Evolutionary conservation across 2,113 vertebrate genomes (phyloP).

Genomic region (Prolemur simus): DNA sequence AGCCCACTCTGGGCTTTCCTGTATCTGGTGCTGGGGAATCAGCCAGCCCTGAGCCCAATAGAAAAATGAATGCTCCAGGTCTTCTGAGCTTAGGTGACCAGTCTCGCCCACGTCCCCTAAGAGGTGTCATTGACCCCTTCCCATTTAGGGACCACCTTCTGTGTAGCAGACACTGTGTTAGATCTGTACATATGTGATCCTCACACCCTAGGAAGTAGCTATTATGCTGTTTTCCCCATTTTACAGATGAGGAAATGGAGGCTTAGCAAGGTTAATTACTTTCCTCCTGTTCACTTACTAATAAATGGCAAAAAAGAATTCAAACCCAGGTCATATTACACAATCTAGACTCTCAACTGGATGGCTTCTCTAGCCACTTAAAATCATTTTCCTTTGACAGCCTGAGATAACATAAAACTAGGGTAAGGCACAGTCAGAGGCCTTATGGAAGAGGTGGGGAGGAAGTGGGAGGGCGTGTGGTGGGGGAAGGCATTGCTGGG

Average conservation of each 20-base stretch:
- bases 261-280: no score
- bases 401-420: not conserved
- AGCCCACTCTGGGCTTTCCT: not conserved
- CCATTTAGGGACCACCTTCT: not conserved
- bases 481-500: not conserved
- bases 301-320: not conserved
- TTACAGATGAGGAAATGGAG: not conserved
- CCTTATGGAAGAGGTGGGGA: not conserved
- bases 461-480: not conserved
- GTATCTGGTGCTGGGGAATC: not conserved
- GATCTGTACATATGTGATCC: not conserved
- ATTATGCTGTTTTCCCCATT: not conserved
- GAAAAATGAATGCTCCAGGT: not conserved
- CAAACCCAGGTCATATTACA: not conserved
- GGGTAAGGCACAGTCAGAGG: rapidly evolving
- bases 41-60: not conserved
- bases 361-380: not conserved
- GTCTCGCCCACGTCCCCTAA: no score
- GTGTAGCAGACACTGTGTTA: not conserved
- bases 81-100: not conserved
- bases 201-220: not conserved
- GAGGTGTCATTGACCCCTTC: not conserved
- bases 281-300: not conserved
- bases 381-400: not conserved
- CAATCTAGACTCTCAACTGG: no score